Conservation (phyloP, 2,888 invertebrate species). For the Gisinianus flammeolus region DNA sequence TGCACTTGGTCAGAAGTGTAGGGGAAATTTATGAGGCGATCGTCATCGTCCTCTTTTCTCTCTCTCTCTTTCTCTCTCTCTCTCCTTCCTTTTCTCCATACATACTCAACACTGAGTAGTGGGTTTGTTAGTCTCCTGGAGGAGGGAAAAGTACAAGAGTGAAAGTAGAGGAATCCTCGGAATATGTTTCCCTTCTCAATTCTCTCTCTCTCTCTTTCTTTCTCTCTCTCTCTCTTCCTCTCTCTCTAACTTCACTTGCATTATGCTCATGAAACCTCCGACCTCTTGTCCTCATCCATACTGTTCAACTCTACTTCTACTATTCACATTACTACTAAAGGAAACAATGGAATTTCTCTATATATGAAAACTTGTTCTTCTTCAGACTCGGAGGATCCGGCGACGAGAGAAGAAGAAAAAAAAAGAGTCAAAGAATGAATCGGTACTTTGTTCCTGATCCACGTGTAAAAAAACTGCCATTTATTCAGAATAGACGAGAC, state of each 20-base stretch:
- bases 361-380: too few species aligned
- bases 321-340: too few species aligned
- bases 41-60: constrained; percentile 25
- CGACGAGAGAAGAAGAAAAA: neutral
- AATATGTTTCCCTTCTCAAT: too few species aligned
- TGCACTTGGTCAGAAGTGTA: constrained; percentile 44
- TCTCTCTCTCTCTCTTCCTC: too few species aligned
- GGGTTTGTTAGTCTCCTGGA: too few species aligned
- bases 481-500: neutral
- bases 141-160: neutral
- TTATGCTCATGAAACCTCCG: neutral
- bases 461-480: constrained; percentile 25
- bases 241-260: neutral
- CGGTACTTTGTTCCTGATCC: constrained; percentile 27
- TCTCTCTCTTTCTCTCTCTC: neutral
- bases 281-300: too few species aligned
- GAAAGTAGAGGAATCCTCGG: neutral
- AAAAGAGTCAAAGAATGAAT: neutral
- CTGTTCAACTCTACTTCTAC: too few species aligned
- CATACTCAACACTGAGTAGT: too few species aligned
- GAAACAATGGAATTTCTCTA: too few species aligned
- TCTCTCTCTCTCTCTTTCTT: too few species aligned
- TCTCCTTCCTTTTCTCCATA: neutral
- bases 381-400: too few species aligned
- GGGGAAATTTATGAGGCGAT: constrained; percentile 46